Base-by-base conservation (phyloP, 2,888 invertebrate species). In the Chalcosyrphus nemorum region DNA sequence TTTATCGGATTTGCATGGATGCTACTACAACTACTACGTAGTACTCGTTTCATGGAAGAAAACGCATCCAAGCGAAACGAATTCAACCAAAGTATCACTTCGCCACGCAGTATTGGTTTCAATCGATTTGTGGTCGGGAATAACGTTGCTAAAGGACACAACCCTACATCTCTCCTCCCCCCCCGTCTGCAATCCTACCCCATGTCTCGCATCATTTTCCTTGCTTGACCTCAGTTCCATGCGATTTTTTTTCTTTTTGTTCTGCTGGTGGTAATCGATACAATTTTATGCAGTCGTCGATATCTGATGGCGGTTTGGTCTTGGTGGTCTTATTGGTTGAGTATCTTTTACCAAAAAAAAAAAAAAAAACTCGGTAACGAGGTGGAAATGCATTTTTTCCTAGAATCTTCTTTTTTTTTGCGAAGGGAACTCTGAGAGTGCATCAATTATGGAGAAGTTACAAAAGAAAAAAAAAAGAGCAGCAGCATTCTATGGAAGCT, bases 1-100 rank as follows among this genome's bases (percentile, higher is more conserved):
- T 82, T 82, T 82, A 82, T 82, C 63, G 72, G 43, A 77, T 82
- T 82, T 78, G 66, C 78, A 82, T 82, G 17, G 72, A 19, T 66
- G 52, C 38, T 38, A 17, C 4, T 38, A 52, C 29, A 32, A 24
- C 21, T 43, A 43, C 21, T 24, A 13, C 5, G n/a, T n/a, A 47
- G 19, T 19, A 13, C 5, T 4, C 7, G 4, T n/a, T 15, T 24
- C n/a, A 41, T 50, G 7, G 9, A 9, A 17, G 29, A 50, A n/a
- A 29, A 57, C 27, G 57, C 50, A 70, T 57, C 32, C 57, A 81
- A 41, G 38, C 77, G 66, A 47, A 54, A 11, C 59, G 41, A 74
- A 59, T 38, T 19, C 47, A 29, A 38, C 38, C 15, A 6, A 61
- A 78, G 78, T 82, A 78, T 78, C 82, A 74, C 43, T 82, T 66